These are phyloP conservation scores for Argyrosomus japonicus DNA, from an alignment of 2,113 vertebrate species.

Conservation along the genomic window DNA sequence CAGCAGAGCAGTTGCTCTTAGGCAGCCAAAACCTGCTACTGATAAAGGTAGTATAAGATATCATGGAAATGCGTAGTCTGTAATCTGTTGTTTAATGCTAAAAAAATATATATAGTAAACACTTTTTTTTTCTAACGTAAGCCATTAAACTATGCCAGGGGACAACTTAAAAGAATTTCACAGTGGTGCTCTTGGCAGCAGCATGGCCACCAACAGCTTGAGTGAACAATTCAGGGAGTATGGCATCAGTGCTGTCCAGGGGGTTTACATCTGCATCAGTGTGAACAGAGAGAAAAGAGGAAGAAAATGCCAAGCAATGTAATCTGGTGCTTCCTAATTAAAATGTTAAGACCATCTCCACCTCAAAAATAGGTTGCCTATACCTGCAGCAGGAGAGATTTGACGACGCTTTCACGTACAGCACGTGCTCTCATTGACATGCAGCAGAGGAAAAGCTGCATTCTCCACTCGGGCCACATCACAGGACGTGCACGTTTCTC, in stretches of 20 bases:
- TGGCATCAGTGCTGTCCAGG: constrained; percentile 22
- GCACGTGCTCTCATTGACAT: constrained; percentile 63
- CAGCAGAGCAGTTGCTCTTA: constrained; percentile 23
- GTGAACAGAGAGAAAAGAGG: constrained; percentile 30
- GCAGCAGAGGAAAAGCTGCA: constrained; percentile 51
- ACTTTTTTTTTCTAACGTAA: constrained; percentile 10
- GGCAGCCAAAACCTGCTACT: constrained; percentile 1
- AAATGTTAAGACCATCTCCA: constrained; percentile 53
- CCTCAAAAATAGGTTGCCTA: constrained; percentile 60
- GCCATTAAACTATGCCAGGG: constrained; percentile 22
- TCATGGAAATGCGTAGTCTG: neutral
- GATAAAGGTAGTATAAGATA: constrained; percentile 27
- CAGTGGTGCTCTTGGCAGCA: constrained; percentile 45
- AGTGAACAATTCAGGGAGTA: constrained; percentile 49
- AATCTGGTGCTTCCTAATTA: constrained; percentile 59
- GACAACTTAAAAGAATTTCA: constrained; percentile 43
- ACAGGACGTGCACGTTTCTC: constrained; percentile 31
- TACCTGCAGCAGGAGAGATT: constrained; percentile 30
- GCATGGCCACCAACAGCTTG: constrained; percentile 24
- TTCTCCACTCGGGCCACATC: constrained; percentile 54
- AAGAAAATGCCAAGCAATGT: constrained; percentile 28
- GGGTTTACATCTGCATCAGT: constrained; percentile 56
- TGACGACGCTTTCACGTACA: constrained; percentile 38
- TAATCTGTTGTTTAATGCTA: constrained; percentile 12
- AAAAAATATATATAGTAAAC: constrained; percentile 6